Percentiles rank a stretch among this genome's conserved stretches.
Evolutionary conservation across 2,113 vertebrate species (phyloP).

Genomic region (Ciconia boyciana): DNA sequence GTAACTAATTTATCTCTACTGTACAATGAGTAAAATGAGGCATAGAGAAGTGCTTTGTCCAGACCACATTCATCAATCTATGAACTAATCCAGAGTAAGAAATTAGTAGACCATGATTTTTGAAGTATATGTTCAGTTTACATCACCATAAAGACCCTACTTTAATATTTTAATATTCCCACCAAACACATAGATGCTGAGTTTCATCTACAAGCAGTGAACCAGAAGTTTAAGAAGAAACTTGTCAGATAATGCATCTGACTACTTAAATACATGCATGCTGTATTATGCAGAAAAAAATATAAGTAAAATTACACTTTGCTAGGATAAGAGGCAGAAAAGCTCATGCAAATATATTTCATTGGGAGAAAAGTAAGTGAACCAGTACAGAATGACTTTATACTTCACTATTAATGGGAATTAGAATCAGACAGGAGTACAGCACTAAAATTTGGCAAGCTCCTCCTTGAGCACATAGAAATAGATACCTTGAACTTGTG

Average conservation of each 20-base stretch:
- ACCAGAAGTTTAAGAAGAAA: background rate
- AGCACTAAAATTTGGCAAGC: background rate
- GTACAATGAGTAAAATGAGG: background rate
- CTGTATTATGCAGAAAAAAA: background rate
- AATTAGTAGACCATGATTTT: background rate
- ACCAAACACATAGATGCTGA: background rate
- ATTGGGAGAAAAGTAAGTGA: background rate
- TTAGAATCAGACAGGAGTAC: background rate
- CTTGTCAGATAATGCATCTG: background rate
- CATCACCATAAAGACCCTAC: background rate
- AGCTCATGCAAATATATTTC: background rate
- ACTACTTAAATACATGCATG: background rate
- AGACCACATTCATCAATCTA: background rate
- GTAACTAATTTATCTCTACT: background rate
- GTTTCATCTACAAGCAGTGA: background rate
- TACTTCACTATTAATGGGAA: background rate
- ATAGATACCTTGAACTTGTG: background rate
- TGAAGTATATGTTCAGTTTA: background rate
- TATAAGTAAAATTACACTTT: background rate
- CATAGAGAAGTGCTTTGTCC: background rate
- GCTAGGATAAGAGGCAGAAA: background rate
- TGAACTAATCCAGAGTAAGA: background rate
- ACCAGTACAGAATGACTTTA: background rate
- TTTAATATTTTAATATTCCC: background rate
- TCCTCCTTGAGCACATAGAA: background rate